A percentile compares a stretch with the other conserved stretches of the same genome.
These are phyloP conservation scores for Zelostemma sp. DNA, from an alignment of 1,140 invertebrate species.

Conservation along the genomic window DNA sequence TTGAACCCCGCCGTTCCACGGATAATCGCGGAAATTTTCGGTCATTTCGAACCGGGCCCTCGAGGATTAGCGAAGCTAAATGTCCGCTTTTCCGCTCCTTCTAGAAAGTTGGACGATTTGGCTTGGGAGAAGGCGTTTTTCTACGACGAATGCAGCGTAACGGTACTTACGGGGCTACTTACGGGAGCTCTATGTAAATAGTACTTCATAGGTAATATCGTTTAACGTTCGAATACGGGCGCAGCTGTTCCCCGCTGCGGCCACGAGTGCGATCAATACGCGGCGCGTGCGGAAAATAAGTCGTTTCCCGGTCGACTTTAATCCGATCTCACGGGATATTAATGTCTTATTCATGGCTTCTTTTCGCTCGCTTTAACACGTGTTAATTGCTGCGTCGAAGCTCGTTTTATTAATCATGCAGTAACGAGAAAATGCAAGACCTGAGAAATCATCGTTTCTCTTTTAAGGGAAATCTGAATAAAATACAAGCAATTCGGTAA, in stretches of 20 bases:
- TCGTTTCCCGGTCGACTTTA: constrained; percentile 13
- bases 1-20: no score
- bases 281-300: constrained; percentile 18
- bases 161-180: constrained; percentile 5
- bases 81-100: not conserved
- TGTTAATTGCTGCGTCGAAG: not conserved
- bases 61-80: no score
- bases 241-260: constrained; percentile 12
- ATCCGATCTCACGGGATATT: constrained; percentile 14
- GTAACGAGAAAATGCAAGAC: not conserved
- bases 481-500: no score
- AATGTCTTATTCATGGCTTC: not conserved
- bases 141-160: not conserved
- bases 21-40: no score
- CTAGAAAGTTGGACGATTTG: no score
- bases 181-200: constrained; percentile 9
- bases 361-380: not conserved
- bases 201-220: constrained; percentile 10
- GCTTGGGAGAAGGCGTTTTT: no score
- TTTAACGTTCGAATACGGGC: constrained; percentile 15
- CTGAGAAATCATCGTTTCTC: no score
- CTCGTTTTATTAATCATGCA: not conserved
- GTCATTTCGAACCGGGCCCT: no score
- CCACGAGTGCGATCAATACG: not conserved
- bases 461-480: no score